These are phyloP conservation scores for Agrypnus murinus DNA, from an alignment of 2,888 invertebrate genomes.

Conservation along the genomic window DNA sequence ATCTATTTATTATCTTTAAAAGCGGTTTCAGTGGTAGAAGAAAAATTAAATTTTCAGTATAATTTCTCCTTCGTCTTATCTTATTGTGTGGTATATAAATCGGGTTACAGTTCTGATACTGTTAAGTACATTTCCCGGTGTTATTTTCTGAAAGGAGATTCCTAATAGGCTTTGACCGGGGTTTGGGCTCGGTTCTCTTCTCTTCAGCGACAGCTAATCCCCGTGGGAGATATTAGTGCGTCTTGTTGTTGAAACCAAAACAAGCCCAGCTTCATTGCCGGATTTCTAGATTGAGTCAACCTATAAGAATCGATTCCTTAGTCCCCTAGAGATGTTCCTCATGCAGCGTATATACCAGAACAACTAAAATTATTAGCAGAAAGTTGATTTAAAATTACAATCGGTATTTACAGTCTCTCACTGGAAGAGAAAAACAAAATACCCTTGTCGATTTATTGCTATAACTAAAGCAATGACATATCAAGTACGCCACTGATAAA, in stretches of 20 bases:
- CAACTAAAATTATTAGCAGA: conserved; percentile 36
- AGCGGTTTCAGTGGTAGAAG: conserved; percentile 27
- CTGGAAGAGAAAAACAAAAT: background rate
- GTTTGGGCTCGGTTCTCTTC: conserved; percentile 50
- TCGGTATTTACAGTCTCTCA: no score
- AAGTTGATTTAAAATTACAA: no score
- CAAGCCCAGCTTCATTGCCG: conserved; percentile 58
- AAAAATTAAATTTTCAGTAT: conserved; percentile 36
- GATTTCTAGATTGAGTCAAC: conserved; percentile 58
- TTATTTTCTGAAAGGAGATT: conserved; percentile 54
- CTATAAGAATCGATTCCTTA: conserved; percentile 54
- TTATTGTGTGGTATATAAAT: conserved; percentile 44
- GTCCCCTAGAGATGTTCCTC: conserved; percentile 40
- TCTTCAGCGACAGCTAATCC: conserved; percentile 57
- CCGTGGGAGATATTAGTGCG: conserved; percentile 63
- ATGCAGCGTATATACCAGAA: conserved; percentile 24
- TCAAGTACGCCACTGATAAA: background rate
- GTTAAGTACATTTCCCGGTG: conserved; percentile 50
- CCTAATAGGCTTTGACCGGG: conserved; percentile 61
- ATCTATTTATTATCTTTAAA: conserved; percentile 36
- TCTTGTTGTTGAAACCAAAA: conserved; percentile 62
- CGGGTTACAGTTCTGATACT: conserved; percentile 45
- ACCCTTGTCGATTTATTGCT: no score
- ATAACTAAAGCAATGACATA: no score
- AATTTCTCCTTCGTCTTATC: conserved; percentile 36